phyloP scores from a whole-genome alignment of 2,797 vertebrate genomes.

The Balearica regulorum region DNA sequence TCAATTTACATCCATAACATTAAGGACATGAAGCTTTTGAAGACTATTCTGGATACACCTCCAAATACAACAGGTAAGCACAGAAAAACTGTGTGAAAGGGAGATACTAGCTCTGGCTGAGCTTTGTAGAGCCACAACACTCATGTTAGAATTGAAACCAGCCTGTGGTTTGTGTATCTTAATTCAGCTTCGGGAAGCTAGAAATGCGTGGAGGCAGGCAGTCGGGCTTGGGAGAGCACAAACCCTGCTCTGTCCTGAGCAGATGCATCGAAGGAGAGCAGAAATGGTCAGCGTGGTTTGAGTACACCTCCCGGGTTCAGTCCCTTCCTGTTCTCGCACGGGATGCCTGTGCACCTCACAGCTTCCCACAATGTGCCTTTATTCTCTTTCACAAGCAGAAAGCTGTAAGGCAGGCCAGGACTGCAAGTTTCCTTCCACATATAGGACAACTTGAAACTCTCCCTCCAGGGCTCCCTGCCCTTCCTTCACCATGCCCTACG shows the following conservation, averaged over 20 bases:
- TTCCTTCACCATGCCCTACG: background rate
- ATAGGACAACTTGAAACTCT: background rate
- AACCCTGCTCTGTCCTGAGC: background rate
- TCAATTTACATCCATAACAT: slow-evolving; percentile 96
- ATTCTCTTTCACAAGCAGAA: background rate
- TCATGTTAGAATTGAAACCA: background rate
- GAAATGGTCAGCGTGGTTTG: background rate
- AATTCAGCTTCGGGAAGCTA: background rate
- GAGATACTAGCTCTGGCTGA: background rate
- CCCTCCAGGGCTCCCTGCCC: background rate
- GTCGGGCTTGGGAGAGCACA: background rate
- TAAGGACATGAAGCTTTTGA: slow-evolving; percentile 95
- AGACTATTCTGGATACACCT: slow-evolving; percentile 90
- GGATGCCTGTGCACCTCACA: background rate
- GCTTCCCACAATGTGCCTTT: background rate
- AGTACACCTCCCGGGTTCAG: background rate
- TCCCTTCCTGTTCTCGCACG: background rate
- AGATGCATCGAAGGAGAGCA: background rate
- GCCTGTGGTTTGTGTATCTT: background rate
- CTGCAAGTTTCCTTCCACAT: background rate
- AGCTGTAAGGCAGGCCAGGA: background rate
- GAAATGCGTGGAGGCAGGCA: background rate
- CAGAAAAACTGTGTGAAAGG: background rate
- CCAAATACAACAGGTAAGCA: slow-evolving; percentile 84
- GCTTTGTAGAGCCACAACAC: background rate